Conservation (phyloP, 2,113 vertebrate genomes). For the Pandion haliaetus region DNA sequence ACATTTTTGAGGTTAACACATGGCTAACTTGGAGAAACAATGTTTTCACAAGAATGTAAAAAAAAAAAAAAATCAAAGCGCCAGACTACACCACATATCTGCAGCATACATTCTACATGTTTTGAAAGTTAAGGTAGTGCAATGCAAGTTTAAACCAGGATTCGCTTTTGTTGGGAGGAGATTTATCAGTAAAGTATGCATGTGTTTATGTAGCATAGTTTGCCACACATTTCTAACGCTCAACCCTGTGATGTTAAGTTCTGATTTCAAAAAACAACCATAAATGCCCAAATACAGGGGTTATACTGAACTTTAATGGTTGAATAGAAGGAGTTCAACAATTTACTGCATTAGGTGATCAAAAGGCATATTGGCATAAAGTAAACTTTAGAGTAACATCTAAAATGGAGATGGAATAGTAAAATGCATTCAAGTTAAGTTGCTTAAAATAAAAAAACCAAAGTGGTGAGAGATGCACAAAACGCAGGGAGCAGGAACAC, state of each 20-base stretch:
- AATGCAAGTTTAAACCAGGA: background rate
- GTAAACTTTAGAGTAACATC: conserved; percentile 31
- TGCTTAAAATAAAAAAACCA: conserved; percentile 57
- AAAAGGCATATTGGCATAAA: conserved; percentile 23
- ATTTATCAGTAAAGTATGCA: background rate
- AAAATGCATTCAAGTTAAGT: conserved; percentile 36
- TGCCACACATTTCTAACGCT: background rate
- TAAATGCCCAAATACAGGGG: conserved; percentile 9
- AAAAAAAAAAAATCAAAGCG: background rate
- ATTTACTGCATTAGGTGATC: background rate
- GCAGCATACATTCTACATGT: background rate
- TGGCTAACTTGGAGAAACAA: conserved; percentile 45
- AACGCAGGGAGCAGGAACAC: background rate
- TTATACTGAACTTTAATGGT: conserved; percentile 5
- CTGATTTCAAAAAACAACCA: background rate
- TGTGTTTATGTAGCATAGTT: background rate
- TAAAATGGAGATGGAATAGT: background rate
- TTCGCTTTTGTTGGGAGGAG: background rate
- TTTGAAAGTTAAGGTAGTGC: background rate
- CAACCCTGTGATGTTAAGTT: background rate
- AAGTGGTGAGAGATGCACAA: conserved; percentile 34
- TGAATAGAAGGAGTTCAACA: background rate
- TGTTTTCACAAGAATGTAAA: background rate
- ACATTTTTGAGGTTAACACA: conserved; percentile 58
- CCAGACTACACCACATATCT: background rate